Percentiles rank a stretch among this genome's conserved stretches.
These are phyloP conservation scores for Oxyura jamaicensis DNA, from an alignment of 2,113 vertebrate genomes.

Conservation along the genomic window DNA sequence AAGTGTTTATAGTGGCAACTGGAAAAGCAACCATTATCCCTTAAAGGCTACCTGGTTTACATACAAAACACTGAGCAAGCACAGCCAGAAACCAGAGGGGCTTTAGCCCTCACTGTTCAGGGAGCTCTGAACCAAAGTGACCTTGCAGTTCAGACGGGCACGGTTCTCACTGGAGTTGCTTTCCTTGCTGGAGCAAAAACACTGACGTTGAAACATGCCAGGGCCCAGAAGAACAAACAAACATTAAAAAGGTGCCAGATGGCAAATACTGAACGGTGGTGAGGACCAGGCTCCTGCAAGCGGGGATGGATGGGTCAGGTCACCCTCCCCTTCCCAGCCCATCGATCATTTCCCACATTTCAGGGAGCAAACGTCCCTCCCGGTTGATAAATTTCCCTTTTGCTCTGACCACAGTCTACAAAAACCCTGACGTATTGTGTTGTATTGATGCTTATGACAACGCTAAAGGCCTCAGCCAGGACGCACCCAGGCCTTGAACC, in stretches of 20 bases:
- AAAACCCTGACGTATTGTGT: too few species aligned
- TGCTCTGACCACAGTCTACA: not conserved
- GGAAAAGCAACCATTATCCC: not conserved
- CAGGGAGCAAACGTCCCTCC: not conserved
- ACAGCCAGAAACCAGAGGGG: not conserved
- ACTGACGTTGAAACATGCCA: not conserved
- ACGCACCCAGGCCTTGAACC: not conserved
- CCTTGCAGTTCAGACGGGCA: not conserved
- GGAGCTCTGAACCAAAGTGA: not conserved
- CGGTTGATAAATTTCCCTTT: not conserved
- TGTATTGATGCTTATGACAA: not conserved
- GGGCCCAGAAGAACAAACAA: not conserved
- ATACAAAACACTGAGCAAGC: not conserved
- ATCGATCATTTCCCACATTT: not conserved
- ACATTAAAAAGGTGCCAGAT: not conserved
- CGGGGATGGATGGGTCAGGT: not conserved
- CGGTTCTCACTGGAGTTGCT: not conserved
- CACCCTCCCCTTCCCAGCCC: not conserved
- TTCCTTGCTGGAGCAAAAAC: not conserved
- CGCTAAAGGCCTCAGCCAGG: not conserved
- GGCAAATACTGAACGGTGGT: not conserved
- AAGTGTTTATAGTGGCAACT: not conserved
- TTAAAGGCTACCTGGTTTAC: not conserved
- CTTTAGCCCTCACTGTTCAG: not conserved
- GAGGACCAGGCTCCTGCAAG: fast-evolving